Conservation (phyloP, 1,140 invertebrate species). For the Drosophila sturtevanti region DNA sequence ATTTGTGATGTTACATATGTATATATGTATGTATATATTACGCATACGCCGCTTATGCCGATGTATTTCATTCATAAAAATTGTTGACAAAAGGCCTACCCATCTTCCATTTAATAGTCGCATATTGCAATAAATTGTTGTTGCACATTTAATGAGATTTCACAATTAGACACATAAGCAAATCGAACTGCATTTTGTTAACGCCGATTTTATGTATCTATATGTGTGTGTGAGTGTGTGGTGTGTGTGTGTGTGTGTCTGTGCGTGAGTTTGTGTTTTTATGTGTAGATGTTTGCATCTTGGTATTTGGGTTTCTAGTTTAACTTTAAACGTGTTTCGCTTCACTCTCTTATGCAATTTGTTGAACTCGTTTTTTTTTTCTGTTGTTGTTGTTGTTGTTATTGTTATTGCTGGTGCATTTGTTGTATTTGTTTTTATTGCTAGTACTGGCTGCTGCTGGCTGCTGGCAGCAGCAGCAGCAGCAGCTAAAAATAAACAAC, state of each 20-base stretch:
- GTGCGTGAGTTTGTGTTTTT: slow-evolving; percentile 11
- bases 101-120: background rate
- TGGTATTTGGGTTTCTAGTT: slow-evolving; percentile 72
- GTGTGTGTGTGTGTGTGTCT: slow-evolving; percentile 7
- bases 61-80: slow-evolving; percentile 61
- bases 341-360: slow-evolving; percentile 45
- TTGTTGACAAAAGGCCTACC: slow-evolving; percentile 40
- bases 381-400: slow-evolving; percentile 40
- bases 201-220: slow-evolving; percentile 18
- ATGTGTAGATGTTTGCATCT: background rate
- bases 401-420: slow-evolving; percentile 43
- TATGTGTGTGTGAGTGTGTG: no score
- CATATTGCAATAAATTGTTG: slow-evolving; percentile 7
- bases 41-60: slow-evolving; percentile 17
- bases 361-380: slow-evolving; percentile 19
- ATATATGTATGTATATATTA: background rate
- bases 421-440: slow-evolving; percentile 47
- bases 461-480: slow-evolving; percentile 29
- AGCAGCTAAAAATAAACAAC: slow-evolving; percentile 65
- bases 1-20: slow-evolving; percentile 7
- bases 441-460: slow-evolving; percentile 14
- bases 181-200: slow-evolving; percentile 7
- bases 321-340: slow-evolving; percentile 56
- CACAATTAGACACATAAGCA: slow-evolving; percentile 44
- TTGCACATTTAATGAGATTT: slow-evolving; percentile 46